Evolutionary conservation across 1,140 invertebrate genomes (phyloP).

Genomic region (Aphelinus atriplicis): DNA sequence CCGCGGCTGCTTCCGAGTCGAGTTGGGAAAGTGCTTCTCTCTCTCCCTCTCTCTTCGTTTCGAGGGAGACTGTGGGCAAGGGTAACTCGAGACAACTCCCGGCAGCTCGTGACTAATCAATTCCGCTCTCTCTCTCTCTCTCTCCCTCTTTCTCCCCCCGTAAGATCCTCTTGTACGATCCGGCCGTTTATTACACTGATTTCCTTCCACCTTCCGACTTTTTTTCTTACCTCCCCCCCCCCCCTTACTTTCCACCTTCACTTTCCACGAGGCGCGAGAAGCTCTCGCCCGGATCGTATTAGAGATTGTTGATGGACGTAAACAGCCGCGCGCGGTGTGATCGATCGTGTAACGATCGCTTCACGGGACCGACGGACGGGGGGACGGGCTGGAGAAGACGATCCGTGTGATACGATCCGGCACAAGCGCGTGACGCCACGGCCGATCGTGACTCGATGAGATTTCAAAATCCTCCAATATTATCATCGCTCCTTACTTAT

Average conservation of each 20-base stretch:
- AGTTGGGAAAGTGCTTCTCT: background rate
- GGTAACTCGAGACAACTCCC: constrained; percentile 44
- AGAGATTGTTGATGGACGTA: no score
- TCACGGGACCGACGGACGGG: no score
- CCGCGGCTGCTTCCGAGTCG: constrained; percentile 30
- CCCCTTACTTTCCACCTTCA: constrained; percentile 1
- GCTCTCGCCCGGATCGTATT: background rate
- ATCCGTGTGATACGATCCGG: no score
- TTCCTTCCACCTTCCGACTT: background rate
- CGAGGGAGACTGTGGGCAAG: constrained; percentile 14
- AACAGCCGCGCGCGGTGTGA: no score
- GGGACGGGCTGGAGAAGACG: no score
- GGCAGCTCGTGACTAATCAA: constrained; percentile 48
- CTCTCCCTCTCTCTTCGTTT: no score
- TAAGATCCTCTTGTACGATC: constrained; percentile 11
- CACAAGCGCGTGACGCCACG: no score
- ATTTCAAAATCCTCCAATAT: no score
- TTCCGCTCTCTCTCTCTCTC: constrained; percentile 49
- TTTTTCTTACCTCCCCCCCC: background rate
- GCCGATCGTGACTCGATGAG: no score
- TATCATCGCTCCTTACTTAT: no score
- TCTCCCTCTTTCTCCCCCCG: background rate
- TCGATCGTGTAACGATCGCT: no score
- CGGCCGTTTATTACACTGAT: background rate
- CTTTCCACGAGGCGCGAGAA: background rate